phyloP scores from a whole-genome alignment of 2,888 invertebrate species.

The Meganola albula region DNA sequence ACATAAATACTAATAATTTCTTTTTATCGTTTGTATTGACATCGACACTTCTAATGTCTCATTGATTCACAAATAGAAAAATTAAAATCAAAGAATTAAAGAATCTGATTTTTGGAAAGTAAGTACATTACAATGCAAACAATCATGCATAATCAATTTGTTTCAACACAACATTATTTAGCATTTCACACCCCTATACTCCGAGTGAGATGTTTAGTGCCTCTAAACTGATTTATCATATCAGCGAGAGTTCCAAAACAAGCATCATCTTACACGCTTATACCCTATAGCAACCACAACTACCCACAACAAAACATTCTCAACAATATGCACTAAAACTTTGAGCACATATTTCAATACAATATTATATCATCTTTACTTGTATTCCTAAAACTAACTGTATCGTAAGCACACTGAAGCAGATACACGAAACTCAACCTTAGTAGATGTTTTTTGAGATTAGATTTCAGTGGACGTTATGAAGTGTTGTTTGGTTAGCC shows the following conservation, averaged over 20 bases:
- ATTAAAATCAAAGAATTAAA: too few relatives aligned
- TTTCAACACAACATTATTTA: slow-evolving; percentile 63
- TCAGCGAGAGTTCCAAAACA: slow-evolving; percentile 68
- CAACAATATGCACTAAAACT: slow-evolving; percentile 61
- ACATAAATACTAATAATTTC: too few relatives aligned
- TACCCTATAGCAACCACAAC: slow-evolving; percentile 55
- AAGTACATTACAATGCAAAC: slow-evolving; percentile 27
- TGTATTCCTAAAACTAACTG: slow-evolving; percentile 31
- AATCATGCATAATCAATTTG: slow-evolving; percentile 57
- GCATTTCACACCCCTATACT: slow-evolving; percentile 55
- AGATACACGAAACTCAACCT: slow-evolving; percentile 18
- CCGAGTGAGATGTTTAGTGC: slow-evolving; percentile 66
- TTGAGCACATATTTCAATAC: slow-evolving; percentile 64
- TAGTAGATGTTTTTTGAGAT: slow-evolving; percentile 32
- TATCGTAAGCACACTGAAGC: too few relatives aligned
- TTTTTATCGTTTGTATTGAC: too few relatives aligned
- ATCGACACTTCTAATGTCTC: too few relatives aligned
- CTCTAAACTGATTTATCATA: slow-evolving; percentile 76
- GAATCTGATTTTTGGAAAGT: too few relatives aligned
- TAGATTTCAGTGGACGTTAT: slow-evolving; percentile 17
- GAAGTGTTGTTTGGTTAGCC: slow-evolving; percentile 23
- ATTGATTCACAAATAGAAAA: too few relatives aligned
- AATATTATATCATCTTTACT: slow-evolving; percentile 47
- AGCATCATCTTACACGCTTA: slow-evolving; percentile 77
- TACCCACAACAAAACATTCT: slow-evolving; percentile 51